A percentile compares a stretch with the other conserved stretches of the same genome.
phyloP scores from a whole-genome alignment of 2,888 invertebrate species.

The Apodemia zela region DNA sequence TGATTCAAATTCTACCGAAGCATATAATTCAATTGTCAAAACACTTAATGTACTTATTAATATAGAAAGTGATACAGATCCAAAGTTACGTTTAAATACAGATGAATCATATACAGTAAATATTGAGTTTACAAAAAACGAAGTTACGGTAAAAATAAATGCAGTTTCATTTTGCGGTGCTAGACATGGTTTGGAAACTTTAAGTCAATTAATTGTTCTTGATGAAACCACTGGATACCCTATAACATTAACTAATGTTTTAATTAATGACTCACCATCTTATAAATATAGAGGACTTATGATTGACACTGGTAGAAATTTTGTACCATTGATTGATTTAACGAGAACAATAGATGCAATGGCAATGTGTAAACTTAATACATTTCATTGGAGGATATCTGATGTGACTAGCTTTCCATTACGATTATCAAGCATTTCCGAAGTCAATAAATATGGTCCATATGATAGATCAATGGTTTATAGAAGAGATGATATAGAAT shows the following conservation, averaged over 20 bases:
- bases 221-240: slow-evolving; percentile 83
- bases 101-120: slow-evolving; percentile 86
- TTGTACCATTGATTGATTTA: slow-evolving; percentile 85
- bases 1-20: slow-evolving; percentile 42
- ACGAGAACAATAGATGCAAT: slow-evolving; percentile 90
- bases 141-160: slow-evolving; percentile 76
- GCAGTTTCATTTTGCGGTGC: slow-evolving; percentile 84
- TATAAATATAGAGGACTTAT: slow-evolving; percentile 90
- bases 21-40: slow-evolving; percentile 34
- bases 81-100: slow-evolving; percentile 81
- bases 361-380: slow-evolving; percentile 92
- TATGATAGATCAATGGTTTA: slow-evolving; percentile 88
- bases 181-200: slow-evolving; percentile 86
- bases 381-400: slow-evolving; percentile 94
- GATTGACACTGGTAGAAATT: slow-evolving; percentile 94
- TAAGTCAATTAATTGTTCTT: slow-evolving; percentile 87
- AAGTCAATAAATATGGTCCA: slow-evolving; percentile 89
- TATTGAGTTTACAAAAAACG: slow-evolving; percentile 52
- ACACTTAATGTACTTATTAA: slow-evolving; percentile 67
- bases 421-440: slow-evolving; percentile 84
- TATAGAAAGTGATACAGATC: slow-evolving; percentile 75
- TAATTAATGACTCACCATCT: slow-evolving; percentile 87
- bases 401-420: slow-evolving; percentile 95
- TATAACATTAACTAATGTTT: slow-evolving; percentile 81
- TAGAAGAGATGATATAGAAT: slow-evolving; percentile 83